Conservation (phyloP, 1,140 invertebrate genomes). For the Hesperophylax magnus region DNA sequence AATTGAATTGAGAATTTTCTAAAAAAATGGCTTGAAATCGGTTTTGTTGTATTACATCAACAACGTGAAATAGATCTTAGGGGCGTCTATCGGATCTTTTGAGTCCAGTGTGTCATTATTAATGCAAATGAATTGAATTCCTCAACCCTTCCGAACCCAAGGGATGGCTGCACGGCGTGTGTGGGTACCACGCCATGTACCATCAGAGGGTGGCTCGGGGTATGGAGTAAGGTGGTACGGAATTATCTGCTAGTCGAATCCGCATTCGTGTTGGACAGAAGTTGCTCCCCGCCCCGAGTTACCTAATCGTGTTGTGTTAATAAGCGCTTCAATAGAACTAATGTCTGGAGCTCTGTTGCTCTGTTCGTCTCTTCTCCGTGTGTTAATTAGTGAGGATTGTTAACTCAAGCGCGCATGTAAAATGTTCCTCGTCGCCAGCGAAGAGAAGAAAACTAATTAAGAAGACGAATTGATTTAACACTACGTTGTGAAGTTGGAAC, state of each 20-base stretch:
- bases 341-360: not conserved
- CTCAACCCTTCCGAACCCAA: not conserved
- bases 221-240: not conserved
- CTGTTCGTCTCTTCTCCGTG: slow-evolving; percentile 3
- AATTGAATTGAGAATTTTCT: no score
- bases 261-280: slow-evolving; percentile 20
- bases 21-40: no score
- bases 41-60: no score
- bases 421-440: slow-evolving; percentile 1
- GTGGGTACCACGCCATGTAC: no score
- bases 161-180: no score
- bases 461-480: slow-evolving; percentile 23
- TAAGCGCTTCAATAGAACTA: slow-evolving; percentile 30
- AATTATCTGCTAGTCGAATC: slow-evolving; percentile 19
- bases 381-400: not conserved
- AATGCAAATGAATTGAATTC: no score
- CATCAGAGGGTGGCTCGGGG: not conserved
- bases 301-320: slow-evolving; percentile 25
- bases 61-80: no score
- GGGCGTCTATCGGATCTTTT: no score
- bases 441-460: slow-evolving; percentile 16
- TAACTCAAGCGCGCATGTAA: not conserved
- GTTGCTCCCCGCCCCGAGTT: not conserved
- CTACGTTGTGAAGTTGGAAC: no score
- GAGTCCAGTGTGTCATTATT: no score